Evolutionary conservation across 2,888 invertebrate genomes (phyloP).

Genomic region (Syrphus vitripennis): DNA sequence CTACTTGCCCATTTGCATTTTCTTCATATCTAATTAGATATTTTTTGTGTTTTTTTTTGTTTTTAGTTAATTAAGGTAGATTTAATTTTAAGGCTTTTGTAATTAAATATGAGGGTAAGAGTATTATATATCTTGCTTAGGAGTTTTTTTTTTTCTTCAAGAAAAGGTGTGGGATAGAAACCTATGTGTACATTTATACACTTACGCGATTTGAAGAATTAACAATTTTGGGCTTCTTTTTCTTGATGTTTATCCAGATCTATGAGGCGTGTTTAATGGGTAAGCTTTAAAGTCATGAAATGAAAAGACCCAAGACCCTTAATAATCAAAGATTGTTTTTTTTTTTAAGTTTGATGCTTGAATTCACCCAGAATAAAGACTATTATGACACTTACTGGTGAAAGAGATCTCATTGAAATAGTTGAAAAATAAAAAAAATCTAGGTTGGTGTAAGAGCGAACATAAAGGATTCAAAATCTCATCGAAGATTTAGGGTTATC

Average conservation of each 20-base stretch:
- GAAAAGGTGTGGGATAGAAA: neutral
- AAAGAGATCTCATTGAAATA: too few relatives aligned
- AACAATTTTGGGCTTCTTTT: neutral
- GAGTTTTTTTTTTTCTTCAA: neutral
- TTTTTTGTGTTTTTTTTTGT: neutral
- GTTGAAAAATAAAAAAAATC: too few relatives aligned
- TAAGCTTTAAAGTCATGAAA: neutral
- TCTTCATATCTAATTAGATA: slow-evolving; percentile 9
- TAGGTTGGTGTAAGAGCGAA: too few relatives aligned
- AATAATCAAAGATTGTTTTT: neutral
- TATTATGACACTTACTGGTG: too few relatives aligned
- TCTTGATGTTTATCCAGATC: neutral
- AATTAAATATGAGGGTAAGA: slow-evolving; percentile 18
- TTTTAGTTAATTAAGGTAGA: slow-evolving; percentile 25
- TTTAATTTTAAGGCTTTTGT: slow-evolving; percentile 25
- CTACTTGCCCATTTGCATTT: slow-evolving; percentile 57
- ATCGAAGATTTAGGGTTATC: too few relatives aligned
- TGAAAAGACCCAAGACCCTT: neutral
- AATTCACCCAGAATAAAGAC: too few relatives aligned
- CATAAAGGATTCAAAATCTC: too few relatives aligned
- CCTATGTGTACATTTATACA: neutral
- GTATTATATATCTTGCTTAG: neutral
- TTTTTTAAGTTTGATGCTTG: neutral
- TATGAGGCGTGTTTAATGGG: neutral
- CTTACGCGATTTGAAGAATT: neutral